These are phyloP conservation scores for Lasaia peninsularis DNA, from an alignment of 1,140 invertebrate genomes.

Conservation along the genomic window DNA sequence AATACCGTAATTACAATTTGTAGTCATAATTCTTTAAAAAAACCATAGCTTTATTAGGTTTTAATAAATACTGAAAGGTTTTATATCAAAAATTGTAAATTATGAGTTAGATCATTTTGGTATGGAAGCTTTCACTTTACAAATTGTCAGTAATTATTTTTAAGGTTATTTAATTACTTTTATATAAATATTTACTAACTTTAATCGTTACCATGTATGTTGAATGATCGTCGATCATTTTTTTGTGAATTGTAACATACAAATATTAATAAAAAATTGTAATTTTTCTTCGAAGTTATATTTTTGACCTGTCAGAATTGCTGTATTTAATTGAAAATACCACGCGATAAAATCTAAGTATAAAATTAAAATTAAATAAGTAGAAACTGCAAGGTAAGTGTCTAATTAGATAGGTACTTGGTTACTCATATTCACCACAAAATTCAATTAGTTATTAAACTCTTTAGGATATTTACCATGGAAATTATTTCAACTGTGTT, in stretches of 20 bases:
- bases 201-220: slow-evolving; percentile 67
- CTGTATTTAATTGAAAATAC: not conserved
- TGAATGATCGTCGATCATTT: slow-evolving; percentile 45
- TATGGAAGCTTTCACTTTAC: slow-evolving; percentile 59
- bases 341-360: too few species aligned
- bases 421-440: too few species aligned
- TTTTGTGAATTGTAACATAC: slow-evolving; percentile 60
- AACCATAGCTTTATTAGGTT: slow-evolving; percentile 70
- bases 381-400: too few species aligned
- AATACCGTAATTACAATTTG: slow-evolving; percentile 49
- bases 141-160: slow-evolving; percentile 61
- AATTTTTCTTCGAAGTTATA: slow-evolving; percentile 37
- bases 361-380: too few species aligned
- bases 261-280: slow-evolving; percentile 53
- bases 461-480: too few species aligned
- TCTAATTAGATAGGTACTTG: too few species aligned
- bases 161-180: slow-evolving; percentile 61
- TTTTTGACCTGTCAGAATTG: not conserved
- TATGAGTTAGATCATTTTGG: slow-evolving; percentile 61
- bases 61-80: slow-evolving; percentile 56
- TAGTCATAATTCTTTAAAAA: slow-evolving; percentile 60
- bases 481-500: too few species aligned
- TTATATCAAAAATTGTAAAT: slow-evolving; percentile 73
- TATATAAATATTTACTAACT: slow-evolving; percentile 40
- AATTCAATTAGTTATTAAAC: too few species aligned